Percentiles rank a stretch among this genome's conserved stretches.
phyloP scores from a whole-genome alignment of 2,888 invertebrate genomes.

The Drosophila leonis region DNA sequence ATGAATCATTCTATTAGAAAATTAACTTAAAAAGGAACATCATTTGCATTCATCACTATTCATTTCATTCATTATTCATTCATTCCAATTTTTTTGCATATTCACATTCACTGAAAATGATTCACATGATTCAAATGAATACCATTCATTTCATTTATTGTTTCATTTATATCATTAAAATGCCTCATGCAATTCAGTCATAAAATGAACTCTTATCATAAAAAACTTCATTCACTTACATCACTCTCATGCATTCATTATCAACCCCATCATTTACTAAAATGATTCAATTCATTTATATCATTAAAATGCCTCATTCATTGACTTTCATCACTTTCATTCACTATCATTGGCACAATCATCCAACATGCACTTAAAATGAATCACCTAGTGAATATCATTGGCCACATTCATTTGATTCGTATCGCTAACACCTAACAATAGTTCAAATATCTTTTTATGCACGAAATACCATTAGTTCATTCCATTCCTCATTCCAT shows the following conservation, averaged over 20 bases:
- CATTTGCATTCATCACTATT: too few species aligned
- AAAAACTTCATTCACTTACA: background rate
- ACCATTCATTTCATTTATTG: background rate
- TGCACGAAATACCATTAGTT: background rate
- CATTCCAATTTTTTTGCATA: too few species aligned
- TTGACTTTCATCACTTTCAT: background rate
- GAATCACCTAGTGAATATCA: background rate
- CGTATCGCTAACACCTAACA: background rate
- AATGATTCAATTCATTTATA: background rate
- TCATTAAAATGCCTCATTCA: background rate
- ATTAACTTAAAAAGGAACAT: too few species aligned
- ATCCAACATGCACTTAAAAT: background rate
- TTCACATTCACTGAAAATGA: too few species aligned
- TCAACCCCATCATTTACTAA: background rate
- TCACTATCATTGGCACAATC: background rate
- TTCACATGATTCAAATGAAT: background rate
- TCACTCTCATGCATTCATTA: background rate
- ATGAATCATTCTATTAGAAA: too few species aligned
- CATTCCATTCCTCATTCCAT: constrained; percentile 10
- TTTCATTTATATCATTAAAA: background rate
- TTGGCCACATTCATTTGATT: background rate
- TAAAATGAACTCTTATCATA: background rate
- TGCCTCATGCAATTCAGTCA: too few species aligned
- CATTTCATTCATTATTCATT: too few species aligned
- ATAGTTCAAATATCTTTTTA: background rate